These are phyloP conservation scores for Odontamblyopus lacepedii DNA, from an alignment of 2,797 vertebrate genomes.

Conservation along the genomic window DNA sequence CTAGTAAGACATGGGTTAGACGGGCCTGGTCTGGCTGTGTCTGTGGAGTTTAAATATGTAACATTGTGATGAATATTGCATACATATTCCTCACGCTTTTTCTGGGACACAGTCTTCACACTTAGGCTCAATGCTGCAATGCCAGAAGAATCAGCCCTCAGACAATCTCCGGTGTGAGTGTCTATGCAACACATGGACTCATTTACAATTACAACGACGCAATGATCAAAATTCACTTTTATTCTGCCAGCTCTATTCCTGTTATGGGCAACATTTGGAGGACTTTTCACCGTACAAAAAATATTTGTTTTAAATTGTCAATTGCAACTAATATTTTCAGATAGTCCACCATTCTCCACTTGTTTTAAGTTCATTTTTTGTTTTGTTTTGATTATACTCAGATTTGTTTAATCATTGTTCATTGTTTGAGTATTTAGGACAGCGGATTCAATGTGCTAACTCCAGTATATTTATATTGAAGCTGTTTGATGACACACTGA, in stretches of 20 bases:
- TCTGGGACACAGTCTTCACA: slow-evolving; percentile 47
- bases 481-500: too few species aligned
- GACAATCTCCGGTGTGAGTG: slow-evolving; percentile 16
- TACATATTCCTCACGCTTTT: slow-evolving; percentile 53
- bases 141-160: not conserved
- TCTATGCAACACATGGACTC: slow-evolving; percentile 8
- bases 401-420: too few species aligned
- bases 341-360: too few species aligned
- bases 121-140: slow-evolving; percentile 1
- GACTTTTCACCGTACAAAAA: too few species aligned
- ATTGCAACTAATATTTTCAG: too few species aligned
- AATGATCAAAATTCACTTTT: not conserved
- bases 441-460: slow-evolving; percentile 8
- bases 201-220: not conserved
- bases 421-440: not conserved
- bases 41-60: slow-evolving; percentile 58
- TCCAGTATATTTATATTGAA: not conserved
- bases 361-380: too few species aligned
- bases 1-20: slow-evolving; percentile 33
- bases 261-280: too few species aligned
- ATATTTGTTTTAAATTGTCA: too few species aligned
- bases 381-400: too few species aligned
- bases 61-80: slow-evolving; percentile 61
- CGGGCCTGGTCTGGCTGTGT: slow-evolving; percentile 28
- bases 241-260: not conserved